These are phyloP conservation scores for Heliopora coerulea DNA, from an alignment of 92 coral and sea anemone genomes.

Conservation along the genomic window DNA sequence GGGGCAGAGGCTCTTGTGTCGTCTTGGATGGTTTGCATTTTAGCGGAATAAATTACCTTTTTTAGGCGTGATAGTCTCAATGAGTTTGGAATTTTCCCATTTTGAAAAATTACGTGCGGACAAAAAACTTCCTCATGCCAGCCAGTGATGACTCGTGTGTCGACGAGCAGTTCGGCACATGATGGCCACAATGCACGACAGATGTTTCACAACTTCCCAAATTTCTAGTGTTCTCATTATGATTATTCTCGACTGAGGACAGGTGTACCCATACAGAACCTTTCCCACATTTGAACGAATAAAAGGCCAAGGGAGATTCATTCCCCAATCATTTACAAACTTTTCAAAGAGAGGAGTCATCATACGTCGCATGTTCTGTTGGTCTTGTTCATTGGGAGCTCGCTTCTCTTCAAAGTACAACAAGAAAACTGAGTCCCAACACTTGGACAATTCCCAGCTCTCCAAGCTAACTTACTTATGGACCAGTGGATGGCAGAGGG, in stretches of 20 bases:
- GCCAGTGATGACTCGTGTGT: neutral
- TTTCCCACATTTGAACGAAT: constrained; percentile 29
- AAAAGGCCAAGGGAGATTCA: constrained; percentile 15
- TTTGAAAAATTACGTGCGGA: no score
- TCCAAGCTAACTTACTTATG: no score
- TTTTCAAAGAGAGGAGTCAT: no score
- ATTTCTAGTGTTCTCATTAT: neutral
- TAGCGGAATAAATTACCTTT: neutral
- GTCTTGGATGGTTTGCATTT: neutral
- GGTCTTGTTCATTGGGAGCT: no score
- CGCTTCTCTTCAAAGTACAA: no score
- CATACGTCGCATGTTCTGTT: no score
- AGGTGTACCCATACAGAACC: constrained; percentile 14
- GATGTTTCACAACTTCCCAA: neutral
- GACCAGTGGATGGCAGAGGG: neutral
- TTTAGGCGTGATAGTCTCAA: neutral
- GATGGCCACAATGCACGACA: neutral
- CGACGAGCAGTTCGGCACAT: neutral
- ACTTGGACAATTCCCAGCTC: no score
- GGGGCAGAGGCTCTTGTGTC: neutral
- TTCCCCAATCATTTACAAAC: neutral
- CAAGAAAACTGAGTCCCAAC: no score
- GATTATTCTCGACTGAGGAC: constrained; percentile 17
- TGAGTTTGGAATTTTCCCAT: neutral
- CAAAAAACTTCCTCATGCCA: no score